These are phyloP conservation scores for Henicopernis longicauda DNA, from an alignment of 2,113 vertebrate species.

Conservation along the genomic window DNA sequence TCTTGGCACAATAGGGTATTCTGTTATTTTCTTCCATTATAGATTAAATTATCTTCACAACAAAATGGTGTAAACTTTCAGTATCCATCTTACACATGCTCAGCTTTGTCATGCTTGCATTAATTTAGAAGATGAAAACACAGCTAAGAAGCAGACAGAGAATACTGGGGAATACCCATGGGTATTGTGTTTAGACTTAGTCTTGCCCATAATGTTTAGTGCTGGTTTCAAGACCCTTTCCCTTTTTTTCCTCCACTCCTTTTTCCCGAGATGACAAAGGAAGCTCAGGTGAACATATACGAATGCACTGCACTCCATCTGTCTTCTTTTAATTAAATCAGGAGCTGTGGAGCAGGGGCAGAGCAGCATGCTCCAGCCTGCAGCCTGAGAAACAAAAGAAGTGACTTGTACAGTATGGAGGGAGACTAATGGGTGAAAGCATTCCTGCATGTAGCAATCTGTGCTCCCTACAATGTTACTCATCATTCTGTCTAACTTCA, in stretches of 20 bases:
- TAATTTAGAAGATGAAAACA: neutral
- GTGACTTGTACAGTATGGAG: constrained; percentile 1
- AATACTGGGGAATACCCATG: neutral
- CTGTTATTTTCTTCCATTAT: neutral
- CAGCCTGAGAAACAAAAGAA: constrained; percentile 45
- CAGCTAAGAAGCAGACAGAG: neutral
- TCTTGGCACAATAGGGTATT: neutral
- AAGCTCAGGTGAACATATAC: neutral
- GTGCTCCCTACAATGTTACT: constrained; percentile 56
- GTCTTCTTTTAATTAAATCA: constrained; percentile 35
- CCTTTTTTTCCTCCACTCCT: neutral
- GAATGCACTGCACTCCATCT: neutral
- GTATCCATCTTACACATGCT: neutral
- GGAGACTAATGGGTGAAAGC: constrained; percentile 38
- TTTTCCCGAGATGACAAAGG: neutral
- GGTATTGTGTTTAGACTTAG: neutral
- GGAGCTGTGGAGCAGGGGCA: neutral
- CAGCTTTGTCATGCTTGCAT: neutral
- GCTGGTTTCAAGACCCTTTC: neutral
- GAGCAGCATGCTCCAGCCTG: constrained; percentile 26
- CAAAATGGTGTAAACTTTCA: neutral
- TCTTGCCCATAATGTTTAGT: neutral
- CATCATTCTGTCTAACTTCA: constrained; percentile 64
- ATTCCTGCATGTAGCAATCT: constrained; percentile 56
- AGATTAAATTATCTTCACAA: constrained; percentile 1